Conservation (phyloP, 2,113 vertebrate species). For the Leptodactylus fuscus region DNA sequence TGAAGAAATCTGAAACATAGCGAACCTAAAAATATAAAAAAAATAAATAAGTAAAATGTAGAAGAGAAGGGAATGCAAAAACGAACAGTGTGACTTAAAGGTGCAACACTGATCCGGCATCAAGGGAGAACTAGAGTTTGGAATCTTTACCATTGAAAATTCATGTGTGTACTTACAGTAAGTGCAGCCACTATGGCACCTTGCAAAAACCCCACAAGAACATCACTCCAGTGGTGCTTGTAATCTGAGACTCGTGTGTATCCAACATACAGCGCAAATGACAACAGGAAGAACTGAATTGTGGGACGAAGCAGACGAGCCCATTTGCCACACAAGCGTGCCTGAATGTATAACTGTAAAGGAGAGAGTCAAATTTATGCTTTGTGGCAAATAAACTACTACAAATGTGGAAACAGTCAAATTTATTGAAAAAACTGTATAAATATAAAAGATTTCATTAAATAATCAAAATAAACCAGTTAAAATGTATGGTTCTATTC, state of each 20-base stretch:
- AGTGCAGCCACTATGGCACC: conserved; percentile 88
- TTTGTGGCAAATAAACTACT: no score
- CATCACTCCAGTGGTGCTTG: conserved; percentile 97
- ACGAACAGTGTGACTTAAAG: background rate
- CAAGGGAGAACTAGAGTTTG: no score
- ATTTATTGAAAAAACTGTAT: background rate
- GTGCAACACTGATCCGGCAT: no score
- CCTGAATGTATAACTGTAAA: conserved; percentile 89
- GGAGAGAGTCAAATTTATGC: background rate
- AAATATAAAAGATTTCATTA: background rate
- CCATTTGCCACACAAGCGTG: conserved; percentile 86
- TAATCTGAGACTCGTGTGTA: conserved; percentile 93
- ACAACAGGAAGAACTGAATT: conserved; percentile 91
- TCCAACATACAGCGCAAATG: conserved; percentile 93
- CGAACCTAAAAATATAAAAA: conserved; percentile 74
- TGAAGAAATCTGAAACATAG: conserved; percentile 91
- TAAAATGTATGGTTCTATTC: no score
- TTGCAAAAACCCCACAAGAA: conserved; percentile 89
- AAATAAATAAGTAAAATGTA: background rate
- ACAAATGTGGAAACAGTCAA: no score
- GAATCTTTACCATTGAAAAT: background rate
- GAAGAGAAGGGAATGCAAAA: background rate
- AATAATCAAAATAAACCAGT: no score
- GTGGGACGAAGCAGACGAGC: conserved; percentile 90
- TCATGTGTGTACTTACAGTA: conserved; percentile 76